A percentile compares a stretch with the other conserved stretches of the same genome.
Conservation (phyloP, 2,888 invertebrate species). For the Rhopalosiphum nymphaeae region DNA sequence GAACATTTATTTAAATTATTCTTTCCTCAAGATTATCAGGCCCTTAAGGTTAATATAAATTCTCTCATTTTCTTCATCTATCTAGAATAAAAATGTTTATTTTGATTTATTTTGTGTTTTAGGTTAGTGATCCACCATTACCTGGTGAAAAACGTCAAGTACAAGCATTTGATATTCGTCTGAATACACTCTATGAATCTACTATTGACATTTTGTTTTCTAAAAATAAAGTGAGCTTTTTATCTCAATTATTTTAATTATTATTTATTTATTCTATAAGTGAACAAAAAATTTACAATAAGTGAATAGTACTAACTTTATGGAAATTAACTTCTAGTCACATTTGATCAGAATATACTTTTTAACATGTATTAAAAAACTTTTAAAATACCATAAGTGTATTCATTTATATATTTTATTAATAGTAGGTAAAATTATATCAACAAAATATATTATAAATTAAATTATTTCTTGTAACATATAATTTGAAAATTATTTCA, state of each 20-base stretch:
- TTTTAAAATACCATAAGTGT: neutral
- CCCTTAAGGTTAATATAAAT: slow-evolving; percentile 74
- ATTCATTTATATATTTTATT: neutral
- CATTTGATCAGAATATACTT: neutral
- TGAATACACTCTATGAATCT: slow-evolving; percentile 91
- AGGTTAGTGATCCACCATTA: slow-evolving; percentile 82
- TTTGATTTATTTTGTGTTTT: neutral
- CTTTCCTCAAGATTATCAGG: slow-evolving; percentile 89
- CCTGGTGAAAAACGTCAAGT: slow-evolving; percentile 90
- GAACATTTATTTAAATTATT: slow-evolving; percentile 96
- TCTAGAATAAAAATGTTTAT: neutral
- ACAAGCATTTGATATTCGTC: slow-evolving; percentile 91
- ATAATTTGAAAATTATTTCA: neutral
- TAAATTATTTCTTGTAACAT: neutral
- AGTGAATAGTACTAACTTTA: neutral
- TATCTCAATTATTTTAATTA: slow-evolving; percentile 5
- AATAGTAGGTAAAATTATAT: neutral
- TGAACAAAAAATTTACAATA: neutral
- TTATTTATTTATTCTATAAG: neutral
- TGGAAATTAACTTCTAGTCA: neutral
- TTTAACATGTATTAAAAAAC: neutral
- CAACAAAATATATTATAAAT: neutral
- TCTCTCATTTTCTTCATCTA: neutral
- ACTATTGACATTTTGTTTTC: slow-evolving; percentile 97
- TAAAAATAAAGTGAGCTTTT: slow-evolving; percentile 77